phyloP scores from a whole-genome alignment of 1,140 invertebrate genomes.

The Nylanderia fulva region DNA sequence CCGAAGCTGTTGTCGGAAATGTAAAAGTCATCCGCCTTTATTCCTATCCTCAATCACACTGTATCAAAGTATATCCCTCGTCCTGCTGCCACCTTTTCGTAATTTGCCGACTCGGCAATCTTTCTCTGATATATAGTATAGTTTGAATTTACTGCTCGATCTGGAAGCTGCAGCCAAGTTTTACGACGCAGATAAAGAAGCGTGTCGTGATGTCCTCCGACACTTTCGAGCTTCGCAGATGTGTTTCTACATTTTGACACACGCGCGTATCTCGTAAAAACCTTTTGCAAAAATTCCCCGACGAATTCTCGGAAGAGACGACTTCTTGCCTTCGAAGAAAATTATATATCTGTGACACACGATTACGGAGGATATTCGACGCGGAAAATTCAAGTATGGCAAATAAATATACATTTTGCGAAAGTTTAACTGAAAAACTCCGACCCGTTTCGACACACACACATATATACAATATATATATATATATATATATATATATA shows the following conservation, averaged over 20 bases:
- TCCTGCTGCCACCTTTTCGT: slow-evolving; percentile 24
- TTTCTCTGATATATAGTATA: slow-evolving; percentile 41
- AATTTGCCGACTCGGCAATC: slow-evolving; percentile 62
- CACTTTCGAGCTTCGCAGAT: neutral
- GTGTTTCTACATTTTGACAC: neutral
- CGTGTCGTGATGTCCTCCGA: neutral
- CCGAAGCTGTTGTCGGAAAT: neutral
- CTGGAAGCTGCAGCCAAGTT: slow-evolving; percentile 45
- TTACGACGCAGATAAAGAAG: slow-evolving; percentile 55
- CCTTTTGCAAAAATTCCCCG: neutral
- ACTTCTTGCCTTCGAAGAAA: neutral
- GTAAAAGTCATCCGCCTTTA: slow-evolving; percentile 57
- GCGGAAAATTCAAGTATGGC: neutral
- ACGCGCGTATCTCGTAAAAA: neutral
- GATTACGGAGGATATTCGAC: slow-evolving; percentile 53
- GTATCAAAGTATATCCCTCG: neutral
- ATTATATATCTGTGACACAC: neutral
- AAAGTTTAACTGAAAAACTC: too few species aligned
- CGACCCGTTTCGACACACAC: too few species aligned
- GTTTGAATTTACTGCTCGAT: slow-evolving; percentile 65
- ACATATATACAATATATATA: too few species aligned
- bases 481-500: too few species aligned
- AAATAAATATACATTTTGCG: too few species aligned
- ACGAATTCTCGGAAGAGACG: neutral
- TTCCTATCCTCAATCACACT: slow-evolving; percentile 46